These are phyloP conservation scores for Acheta domesticus DNA, from an alignment of 2,888 invertebrate species.

Conservation along the genomic window DNA sequence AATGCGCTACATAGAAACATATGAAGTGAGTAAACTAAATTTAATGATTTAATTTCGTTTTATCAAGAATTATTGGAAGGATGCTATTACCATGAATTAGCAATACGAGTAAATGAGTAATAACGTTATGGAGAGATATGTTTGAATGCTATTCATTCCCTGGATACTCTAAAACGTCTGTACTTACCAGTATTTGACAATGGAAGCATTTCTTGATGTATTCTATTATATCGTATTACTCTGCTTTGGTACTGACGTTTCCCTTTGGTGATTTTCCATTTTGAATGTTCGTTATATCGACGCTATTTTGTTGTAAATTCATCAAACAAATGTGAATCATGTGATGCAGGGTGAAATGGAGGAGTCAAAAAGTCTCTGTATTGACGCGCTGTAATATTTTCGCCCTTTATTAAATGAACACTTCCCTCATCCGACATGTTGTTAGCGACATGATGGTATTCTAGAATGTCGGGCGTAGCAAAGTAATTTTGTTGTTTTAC, in stretches of 20 bases:
- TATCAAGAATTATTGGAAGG: not conserved
- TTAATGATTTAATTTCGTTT: not conserved
- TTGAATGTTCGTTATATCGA: not conserved
- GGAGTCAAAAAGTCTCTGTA: too few species aligned
- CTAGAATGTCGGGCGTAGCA: not conserved
- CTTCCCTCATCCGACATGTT: not conserved
- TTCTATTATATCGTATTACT: too few species aligned
- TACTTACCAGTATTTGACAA: not conserved
- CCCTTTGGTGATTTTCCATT: not conserved
- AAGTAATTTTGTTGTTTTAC: not conserved
- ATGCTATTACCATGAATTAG: not conserved
- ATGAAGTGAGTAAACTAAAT: slow-evolving; percentile 1
- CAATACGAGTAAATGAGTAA: too few species aligned
- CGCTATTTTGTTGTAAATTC: not conserved
- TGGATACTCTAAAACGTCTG: not conserved
- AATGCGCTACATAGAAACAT: not conserved
- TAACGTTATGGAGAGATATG: too few species aligned
- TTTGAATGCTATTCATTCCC: not conserved
- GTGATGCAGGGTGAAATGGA: too few species aligned
- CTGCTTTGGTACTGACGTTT: not conserved
- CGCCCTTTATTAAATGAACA: too few species aligned
- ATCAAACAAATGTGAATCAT: too few species aligned
- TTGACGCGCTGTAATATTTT: too few species aligned
- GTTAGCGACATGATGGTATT: not conserved
- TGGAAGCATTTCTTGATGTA: too few species aligned